Evolutionary conservation across 2,888 invertebrate genomes (phyloP).

Genomic region (Teleogryllus oceanicus): DNA sequence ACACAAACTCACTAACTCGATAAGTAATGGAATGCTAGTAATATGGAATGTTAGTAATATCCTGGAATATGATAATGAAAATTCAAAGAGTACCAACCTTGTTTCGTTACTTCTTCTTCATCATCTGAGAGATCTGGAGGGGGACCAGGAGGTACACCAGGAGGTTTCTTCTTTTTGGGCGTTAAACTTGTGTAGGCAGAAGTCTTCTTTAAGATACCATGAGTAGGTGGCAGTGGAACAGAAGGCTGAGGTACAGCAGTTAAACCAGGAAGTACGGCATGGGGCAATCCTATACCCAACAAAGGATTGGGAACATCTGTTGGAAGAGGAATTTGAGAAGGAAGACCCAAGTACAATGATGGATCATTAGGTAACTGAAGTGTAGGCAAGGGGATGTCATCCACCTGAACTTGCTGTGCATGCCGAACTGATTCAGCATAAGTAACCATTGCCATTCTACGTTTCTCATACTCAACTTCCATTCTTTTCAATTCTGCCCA

Average conservation of each 20-base stretch:
- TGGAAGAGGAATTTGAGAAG: slow-evolving; percentile 55
- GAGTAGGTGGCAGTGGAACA: slow-evolving; percentile 62
- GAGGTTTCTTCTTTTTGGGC: slow-evolving; percentile 52
- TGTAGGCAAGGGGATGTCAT: slow-evolving; percentile 87
- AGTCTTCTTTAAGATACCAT: slow-evolving; percentile 71
- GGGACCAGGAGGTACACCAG: slow-evolving; percentile 83
- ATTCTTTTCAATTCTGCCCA: slow-evolving; percentile 87
- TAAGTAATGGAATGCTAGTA: too few species aligned
- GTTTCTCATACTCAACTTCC: slow-evolving; percentile 89
- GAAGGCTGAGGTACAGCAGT: slow-evolving; percentile 50
- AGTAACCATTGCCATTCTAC: slow-evolving; percentile 78
- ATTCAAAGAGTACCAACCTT: neutral
- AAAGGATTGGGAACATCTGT: slow-evolving; percentile 41
- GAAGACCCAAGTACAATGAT: slow-evolving; percentile 42
- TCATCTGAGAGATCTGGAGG: slow-evolving; percentile 70
- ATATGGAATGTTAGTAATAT: too few species aligned
- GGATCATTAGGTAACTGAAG: slow-evolving; percentile 41
- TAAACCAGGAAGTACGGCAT: slow-evolving; percentile 29
- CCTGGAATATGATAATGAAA: too few species aligned
- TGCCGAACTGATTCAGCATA: slow-evolving; percentile 94
- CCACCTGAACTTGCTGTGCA: slow-evolving; percentile 87
- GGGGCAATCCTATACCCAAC: slow-evolving; percentile 41
- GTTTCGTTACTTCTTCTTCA: slow-evolving; percentile 54
- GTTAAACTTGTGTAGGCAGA: slow-evolving; percentile 51
- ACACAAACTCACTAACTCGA: too few species aligned